Conservation (phyloP, 2,888 invertebrate species). For the Andricus quercusramuli region DNA sequence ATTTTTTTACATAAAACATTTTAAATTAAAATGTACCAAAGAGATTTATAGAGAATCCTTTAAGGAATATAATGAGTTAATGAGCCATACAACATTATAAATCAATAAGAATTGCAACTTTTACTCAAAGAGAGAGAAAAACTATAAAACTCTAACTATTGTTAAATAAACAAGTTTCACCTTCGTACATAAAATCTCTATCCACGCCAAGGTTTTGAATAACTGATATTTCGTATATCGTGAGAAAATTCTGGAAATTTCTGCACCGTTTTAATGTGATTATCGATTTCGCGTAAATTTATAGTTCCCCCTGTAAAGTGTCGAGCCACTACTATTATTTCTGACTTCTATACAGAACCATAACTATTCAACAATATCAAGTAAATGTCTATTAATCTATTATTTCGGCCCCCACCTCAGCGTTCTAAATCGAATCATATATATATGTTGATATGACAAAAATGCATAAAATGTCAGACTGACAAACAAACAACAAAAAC, state of each 20-base stretch:
- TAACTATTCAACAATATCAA: background rate
- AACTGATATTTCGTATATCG: background rate
- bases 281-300: slow-evolving; percentile 26
- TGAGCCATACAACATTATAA: no score
- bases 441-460: background rate
- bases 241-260: background rate
- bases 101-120: no score
- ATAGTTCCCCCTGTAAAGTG: background rate
- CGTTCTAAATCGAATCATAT: background rate
- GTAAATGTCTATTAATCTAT: background rate
- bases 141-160: no score
- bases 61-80: no score
- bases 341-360: background rate
- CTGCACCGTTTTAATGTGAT: slow-evolving; percentile 8
- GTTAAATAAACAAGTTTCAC: no score
- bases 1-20: no score
- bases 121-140: no score
- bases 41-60: no score
- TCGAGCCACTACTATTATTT: slow-evolving; percentile 5
- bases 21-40: no score
- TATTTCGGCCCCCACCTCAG: background rate
- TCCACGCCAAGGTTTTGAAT: background rate
- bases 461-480: no score
- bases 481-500: no score
- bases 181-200: background rate